phyloP scores from a whole-genome alignment of 2,888 invertebrate species.

The Polymixis flavicincta region DNA sequence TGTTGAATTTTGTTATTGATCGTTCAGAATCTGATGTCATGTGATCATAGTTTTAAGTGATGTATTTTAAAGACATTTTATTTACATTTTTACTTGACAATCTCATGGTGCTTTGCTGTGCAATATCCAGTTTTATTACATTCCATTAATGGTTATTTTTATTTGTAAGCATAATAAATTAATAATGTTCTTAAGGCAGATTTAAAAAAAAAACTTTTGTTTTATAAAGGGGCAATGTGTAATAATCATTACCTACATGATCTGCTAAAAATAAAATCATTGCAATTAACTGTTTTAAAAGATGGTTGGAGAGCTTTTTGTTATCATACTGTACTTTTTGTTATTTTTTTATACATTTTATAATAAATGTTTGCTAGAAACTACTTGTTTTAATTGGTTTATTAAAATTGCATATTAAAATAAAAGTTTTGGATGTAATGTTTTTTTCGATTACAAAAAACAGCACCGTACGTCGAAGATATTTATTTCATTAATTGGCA shows the following conservation, averaged over 20 bases:
- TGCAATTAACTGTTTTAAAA: slow-evolving; percentile 41
- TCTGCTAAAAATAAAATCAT: slow-evolving; percentile 27
- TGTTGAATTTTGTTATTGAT: slow-evolving; percentile 60
- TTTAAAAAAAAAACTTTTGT: slow-evolving; percentile 8
- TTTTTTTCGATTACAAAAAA: slow-evolving; percentile 11
- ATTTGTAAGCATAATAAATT: slow-evolving; percentile 42
- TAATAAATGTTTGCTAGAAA: slow-evolving; percentile 70
- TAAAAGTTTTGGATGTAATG: not conserved
- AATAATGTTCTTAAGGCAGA: slow-evolving; percentile 1
- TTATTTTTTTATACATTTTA: slow-evolving; percentile 73
- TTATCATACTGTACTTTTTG: slow-evolving; percentile 61
- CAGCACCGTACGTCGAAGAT: not conserved
- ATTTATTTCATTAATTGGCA: slow-evolving; percentile 41
- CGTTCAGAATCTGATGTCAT: slow-evolving; percentile 64
- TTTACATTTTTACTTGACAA: slow-evolving; percentile 60
- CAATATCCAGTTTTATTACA: slow-evolving; percentile 60
- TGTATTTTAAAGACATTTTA: slow-evolving; percentile 49
- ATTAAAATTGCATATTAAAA: not conserved
- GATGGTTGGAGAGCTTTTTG: slow-evolving; percentile 48
- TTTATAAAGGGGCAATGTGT: slow-evolving; percentile 13
- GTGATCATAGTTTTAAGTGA: slow-evolving; percentile 68
- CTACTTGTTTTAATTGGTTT: slow-evolving; percentile 23
- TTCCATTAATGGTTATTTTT: slow-evolving; percentile 53
- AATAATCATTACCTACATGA: slow-evolving; percentile 1
- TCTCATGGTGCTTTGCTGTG: slow-evolving; percentile 68